A percentile compares a stretch with the other conserved stretches of the same genome.
Conservation (phyloP, 2,888 invertebrate genomes). For the Monopis laevigella region DNA sequence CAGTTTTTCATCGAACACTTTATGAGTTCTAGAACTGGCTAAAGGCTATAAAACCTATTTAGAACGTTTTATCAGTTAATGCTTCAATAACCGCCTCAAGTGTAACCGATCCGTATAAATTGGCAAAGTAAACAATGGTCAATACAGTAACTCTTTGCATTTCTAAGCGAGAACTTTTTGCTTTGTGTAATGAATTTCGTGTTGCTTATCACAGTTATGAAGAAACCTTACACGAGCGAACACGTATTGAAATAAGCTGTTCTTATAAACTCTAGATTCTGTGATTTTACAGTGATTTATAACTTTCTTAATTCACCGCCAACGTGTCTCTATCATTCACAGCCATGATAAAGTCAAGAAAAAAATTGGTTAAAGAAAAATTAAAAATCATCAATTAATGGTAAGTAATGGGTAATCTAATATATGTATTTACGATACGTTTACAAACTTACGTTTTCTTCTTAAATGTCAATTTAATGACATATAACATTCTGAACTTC, state of each 20-base stretch:
- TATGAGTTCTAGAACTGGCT: too few relatives aligned
- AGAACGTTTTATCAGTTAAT: conserved; percentile 61
- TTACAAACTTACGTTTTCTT: too few relatives aligned
- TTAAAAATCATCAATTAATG: too few relatives aligned
- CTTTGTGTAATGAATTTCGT: conserved; percentile 46
- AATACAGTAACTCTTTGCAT: conserved; percentile 60
- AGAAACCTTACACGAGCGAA: conserved; percentile 55
- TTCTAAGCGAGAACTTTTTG: conserved; percentile 57
- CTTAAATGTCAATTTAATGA: conserved; percentile 3
- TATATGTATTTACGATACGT: too few relatives aligned
- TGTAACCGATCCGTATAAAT: conserved; percentile 68
- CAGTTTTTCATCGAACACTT: too few relatives aligned
- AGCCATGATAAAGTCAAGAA: too few relatives aligned
- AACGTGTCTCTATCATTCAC: too few relatives aligned
- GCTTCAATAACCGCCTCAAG: conserved; percentile 63
- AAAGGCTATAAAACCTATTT: conserved; percentile 63
- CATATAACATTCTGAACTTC: conserved; percentile 3
- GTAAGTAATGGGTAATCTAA: too few relatives aligned
- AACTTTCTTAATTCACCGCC: too few relatives aligned
- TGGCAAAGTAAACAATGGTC: conserved; percentile 65
- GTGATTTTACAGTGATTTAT: too few relatives aligned
- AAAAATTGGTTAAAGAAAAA: too few relatives aligned
- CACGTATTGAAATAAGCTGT: conserved; percentile 46
- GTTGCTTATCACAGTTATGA: conserved; percentile 61
- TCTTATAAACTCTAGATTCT: too few relatives aligned